Conservation (phyloP, 2,113 vertebrate species). For the Leptobrachium ailaonicum region DNA sequence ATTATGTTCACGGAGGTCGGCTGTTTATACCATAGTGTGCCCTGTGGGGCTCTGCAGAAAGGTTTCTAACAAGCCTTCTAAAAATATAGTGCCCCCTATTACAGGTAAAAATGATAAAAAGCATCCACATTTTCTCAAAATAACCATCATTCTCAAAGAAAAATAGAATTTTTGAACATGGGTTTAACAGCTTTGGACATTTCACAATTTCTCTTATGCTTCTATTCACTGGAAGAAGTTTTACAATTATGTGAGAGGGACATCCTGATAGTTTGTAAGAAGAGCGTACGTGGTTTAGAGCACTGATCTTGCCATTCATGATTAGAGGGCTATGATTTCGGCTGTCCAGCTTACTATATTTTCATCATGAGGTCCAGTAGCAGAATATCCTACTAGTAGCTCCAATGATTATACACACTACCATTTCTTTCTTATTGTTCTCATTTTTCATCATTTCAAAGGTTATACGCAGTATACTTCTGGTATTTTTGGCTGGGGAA, state of each 20-base stretch:
- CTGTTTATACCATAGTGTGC: background rate
- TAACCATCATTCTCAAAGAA: conserved; percentile 39
- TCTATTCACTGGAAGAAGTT: conserved; percentile 59
- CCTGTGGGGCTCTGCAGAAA: conserved; percentile 51
- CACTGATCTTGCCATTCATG: conserved; percentile 49
- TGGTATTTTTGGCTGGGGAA: conserved; percentile 50
- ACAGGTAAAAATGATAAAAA: background rate
- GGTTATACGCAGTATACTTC: conserved; percentile 61
- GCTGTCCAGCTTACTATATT: conserved; percentile 17
- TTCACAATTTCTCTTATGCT: conserved; percentile 35
- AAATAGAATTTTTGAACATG: conserved; percentile 46
- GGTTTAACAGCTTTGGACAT: conserved; percentile 43
- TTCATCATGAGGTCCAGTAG: conserved; percentile 59
- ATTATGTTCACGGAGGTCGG: too few relatives aligned
- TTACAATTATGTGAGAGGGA: conserved; percentile 31
- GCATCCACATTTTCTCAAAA: conserved; percentile 27
- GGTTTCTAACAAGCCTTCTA: background rate
- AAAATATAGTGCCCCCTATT: background rate
- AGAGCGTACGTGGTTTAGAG: conserved; percentile 32
- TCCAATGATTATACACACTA: conserved; percentile 61
- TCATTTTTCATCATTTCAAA: conserved; percentile 8
- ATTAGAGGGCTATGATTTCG: conserved; percentile 63
- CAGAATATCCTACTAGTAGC: conserved; percentile 56
- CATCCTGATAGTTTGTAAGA: conserved; percentile 36
- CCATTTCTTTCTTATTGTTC: conserved; percentile 49